A percentile compares a stretch with the other conserved stretches of the same genome.
Evolutionary conservation across 2,113 vertebrate genomes (phyloP).

Genomic region (Canis aureus): DNA sequence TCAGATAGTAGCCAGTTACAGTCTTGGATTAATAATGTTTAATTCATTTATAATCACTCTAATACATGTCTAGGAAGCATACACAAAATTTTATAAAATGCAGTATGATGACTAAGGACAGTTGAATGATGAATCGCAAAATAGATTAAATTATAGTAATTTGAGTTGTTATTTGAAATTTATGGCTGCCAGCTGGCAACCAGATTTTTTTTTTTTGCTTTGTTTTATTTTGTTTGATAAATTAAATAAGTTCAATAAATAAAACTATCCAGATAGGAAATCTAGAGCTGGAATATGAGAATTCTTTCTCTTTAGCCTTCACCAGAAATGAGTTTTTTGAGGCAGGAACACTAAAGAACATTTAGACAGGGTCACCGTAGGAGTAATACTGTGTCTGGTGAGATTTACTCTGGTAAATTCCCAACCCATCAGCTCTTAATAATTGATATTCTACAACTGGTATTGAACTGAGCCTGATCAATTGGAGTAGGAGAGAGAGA

Average conservation of each 20-base stretch:
- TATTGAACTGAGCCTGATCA: background rate
- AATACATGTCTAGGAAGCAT: slow-evolving; percentile 52
- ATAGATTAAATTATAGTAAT: slow-evolving; percentile 63
- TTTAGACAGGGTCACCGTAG: background rate
- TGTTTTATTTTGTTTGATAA: background rate
- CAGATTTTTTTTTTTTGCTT: background rate
- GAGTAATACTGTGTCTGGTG: background rate
- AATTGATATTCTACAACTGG: slow-evolving; percentile 30
- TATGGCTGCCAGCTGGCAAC: slow-evolving; percentile 61
- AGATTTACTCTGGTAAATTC: background rate
- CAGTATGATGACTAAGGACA: slow-evolving; percentile 47
- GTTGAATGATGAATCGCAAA: slow-evolving; percentile 58
- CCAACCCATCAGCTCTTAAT: background rate
- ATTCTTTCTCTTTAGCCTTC: slow-evolving; percentile 20
- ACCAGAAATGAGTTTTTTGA: slow-evolving; percentile 43
- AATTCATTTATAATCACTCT: slow-evolving; percentile 71
- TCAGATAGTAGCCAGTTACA: slow-evolving; percentile 65
- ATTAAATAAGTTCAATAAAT: slow-evolving; percentile 73
- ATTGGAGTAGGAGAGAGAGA: background rate
- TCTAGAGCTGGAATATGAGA: slow-evolving; percentile 42
- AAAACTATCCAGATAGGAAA: slow-evolving; percentile 56
- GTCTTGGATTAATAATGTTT: slow-evolving; percentile 74
- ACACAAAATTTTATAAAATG: slow-evolving; percentile 34
- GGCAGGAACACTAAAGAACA: background rate
- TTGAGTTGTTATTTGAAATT: slow-evolving; percentile 64